These are phyloP conservation scores for Anniella stebbinsi DNA, from an alignment of 2,797 vertebrate species.

Conservation along the genomic window DNA sequence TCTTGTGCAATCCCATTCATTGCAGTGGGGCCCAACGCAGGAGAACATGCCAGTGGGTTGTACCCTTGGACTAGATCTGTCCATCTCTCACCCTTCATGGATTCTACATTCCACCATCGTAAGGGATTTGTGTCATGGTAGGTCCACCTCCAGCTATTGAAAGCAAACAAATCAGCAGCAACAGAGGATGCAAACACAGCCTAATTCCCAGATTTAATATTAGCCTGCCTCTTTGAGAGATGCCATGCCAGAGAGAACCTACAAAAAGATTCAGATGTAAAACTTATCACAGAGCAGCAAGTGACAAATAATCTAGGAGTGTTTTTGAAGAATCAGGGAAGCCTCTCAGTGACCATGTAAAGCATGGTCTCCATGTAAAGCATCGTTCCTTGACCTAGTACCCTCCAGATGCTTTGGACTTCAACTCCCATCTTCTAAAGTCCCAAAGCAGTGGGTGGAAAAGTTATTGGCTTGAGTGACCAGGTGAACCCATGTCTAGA, in stretches of 20 bases:
- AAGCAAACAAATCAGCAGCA: not conserved
- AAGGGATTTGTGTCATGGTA: not conserved
- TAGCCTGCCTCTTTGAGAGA: not conserved
- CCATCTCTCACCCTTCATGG: not conserved
- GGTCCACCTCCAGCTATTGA: not conserved
- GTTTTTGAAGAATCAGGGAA: not conserved
- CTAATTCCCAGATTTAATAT: not conserved
- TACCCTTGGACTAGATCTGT: not conserved
- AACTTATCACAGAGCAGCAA: not conserved
- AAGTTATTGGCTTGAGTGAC: not conserved
- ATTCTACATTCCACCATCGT: not conserved
- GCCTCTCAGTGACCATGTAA: not conserved
- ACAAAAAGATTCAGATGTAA: not conserved
- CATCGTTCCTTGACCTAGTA: no score
- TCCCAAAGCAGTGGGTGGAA: constrained; percentile 14
- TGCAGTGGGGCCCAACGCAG: not conserved
- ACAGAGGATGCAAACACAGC: not conserved
- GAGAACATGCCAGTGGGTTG: not conserved
- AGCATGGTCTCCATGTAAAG: not conserved
- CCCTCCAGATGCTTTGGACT: no score
- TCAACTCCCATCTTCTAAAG: no score
- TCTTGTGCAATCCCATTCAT: not conserved
- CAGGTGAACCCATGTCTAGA: not conserved
- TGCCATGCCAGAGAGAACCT: not conserved
- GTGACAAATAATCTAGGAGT: not conserved